Base-by-base conservation (phyloP, 2,113 vertebrate genomes). In the Seriola rivoliana region DNA sequence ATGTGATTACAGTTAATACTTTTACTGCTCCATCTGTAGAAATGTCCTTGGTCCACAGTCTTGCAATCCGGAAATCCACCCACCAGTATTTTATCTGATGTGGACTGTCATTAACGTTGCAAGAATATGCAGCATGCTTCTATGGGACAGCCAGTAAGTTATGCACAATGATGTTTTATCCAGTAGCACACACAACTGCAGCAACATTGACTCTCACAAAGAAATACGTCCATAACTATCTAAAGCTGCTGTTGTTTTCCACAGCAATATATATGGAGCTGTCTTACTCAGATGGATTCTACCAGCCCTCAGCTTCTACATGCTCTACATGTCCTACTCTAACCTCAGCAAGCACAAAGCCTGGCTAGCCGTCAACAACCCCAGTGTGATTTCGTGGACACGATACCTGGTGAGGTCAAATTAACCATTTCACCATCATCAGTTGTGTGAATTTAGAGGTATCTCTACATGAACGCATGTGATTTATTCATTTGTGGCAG, bases 241-340 rank as follows among this genome's bases (percentile, higher is more conserved):
- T 11, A 50, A 58, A 42, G 32, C 42, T 58, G 9, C 36, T 19
- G 10, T 23, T 73, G 21, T 23, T 71, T 73, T 60, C 70, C 59
- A 16, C 86, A 94, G 94, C 21, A n/a, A 71, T 12, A 55, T 95
- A n/a, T 12, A 84, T 0, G 66, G 21, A 72, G 60, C 91, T 0
- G 57, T 74, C 1, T 10, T 87, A 25, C 29, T 83, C n/a, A 52
- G 69, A 21, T 87, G 85, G 75, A 64, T 81, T 12, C 60, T 89
- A 13, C 79, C 89, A 3, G 16, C 81, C 42, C 59, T 89, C 44
- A 80, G 78, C 76, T 93, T 92, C 69, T 65, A 67, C 54, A 93
- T 94, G 91, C 89, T 95, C 48, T 77, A 23, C 77, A 71, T 92
- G 11, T 95, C 92, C 78, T 94, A 89, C 67, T 69, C n/a, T 12